Evolutionary conservation across 2,113 vertebrate genomes (phyloP).

Genomic region (Tupaia chinensis): DNA sequence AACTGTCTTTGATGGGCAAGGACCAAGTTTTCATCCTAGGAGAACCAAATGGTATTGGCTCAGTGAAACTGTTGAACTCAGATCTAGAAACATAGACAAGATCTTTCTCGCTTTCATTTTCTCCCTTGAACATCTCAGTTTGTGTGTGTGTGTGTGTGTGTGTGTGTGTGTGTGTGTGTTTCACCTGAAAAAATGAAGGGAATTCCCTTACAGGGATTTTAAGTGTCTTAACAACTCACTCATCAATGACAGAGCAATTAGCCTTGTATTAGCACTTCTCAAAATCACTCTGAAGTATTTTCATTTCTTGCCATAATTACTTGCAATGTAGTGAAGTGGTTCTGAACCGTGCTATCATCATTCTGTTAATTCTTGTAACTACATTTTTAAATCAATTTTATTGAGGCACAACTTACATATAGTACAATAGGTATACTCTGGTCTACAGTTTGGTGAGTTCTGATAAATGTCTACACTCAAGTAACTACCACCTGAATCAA

Average conservation of each 20-base stretch:
- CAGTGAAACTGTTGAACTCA: background rate
- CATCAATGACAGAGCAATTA: slow-evolving; percentile 23
- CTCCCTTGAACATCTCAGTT: background rate
- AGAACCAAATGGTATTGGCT: background rate
- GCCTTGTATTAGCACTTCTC: background rate
- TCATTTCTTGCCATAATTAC: slow-evolving; percentile 36
- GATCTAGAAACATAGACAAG: background rate
- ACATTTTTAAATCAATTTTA: slow-evolving; percentile 20
- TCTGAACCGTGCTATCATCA: background rate
- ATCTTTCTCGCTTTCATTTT: background rate
- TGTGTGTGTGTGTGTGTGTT: background rate
- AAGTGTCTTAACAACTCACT: slow-evolving; percentile 45
- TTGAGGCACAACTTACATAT: background rate
- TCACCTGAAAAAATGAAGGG: background rate
- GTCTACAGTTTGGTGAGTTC: background rate
- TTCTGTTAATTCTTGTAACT: slow-evolving; percentile 6
- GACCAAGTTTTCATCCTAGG: background rate
- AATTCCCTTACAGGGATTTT: slow-evolving; percentile 26
- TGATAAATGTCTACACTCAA: background rate
- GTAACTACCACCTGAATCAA: background rate
- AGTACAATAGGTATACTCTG: background rate
- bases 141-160: background rate
- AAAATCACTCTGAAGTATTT: slow-evolving; percentile 19
- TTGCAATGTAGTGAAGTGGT: background rate
- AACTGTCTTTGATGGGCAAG: background rate